phyloP scores from a whole-genome alignment of 2,888 invertebrate species.

The Callimorpha dominula region DNA sequence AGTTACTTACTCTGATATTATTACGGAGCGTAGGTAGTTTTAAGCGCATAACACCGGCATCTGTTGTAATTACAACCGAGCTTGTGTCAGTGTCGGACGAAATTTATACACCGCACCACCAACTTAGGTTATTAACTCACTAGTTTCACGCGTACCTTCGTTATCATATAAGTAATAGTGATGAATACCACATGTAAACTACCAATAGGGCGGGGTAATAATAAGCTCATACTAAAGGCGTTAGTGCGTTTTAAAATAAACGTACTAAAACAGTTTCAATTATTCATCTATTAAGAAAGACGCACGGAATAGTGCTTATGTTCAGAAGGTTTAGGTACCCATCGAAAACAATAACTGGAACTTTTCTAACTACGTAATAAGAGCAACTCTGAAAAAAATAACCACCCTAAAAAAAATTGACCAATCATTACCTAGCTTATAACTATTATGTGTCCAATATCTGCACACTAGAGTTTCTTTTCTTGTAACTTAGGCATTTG shows the following conservation, averaged over 20 bases:
- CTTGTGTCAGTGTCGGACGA: slow-evolving; percentile 57
- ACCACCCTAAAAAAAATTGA: too few relatives aligned
- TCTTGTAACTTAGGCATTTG: too few relatives aligned
- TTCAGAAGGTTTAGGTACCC: too few relatives aligned
- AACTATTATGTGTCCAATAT: too few relatives aligned
- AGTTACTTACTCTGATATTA: slow-evolving; percentile 39
- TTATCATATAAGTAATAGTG: slow-evolving; percentile 28
- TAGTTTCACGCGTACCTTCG: slow-evolving; percentile 68
- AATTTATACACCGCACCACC: slow-evolving; percentile 72
- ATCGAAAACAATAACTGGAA: too few relatives aligned
- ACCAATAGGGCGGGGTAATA: not conserved
- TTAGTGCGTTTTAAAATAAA: not conserved
- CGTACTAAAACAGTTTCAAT: too few relatives aligned
- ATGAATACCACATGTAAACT: slow-evolving; percentile 2
- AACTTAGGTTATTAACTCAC: slow-evolving; percentile 80
- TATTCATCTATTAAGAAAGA: too few relatives aligned
- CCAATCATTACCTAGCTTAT: too few relatives aligned
- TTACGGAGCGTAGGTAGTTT: slow-evolving; percentile 43
- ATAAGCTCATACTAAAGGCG: not conserved
- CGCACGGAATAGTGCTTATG: too few relatives aligned
- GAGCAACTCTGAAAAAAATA: too few relatives aligned
- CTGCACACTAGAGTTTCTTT: too few relatives aligned
- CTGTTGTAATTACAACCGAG: slow-evolving; percentile 76
- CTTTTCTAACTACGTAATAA: too few relatives aligned
- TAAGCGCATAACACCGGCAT: slow-evolving; percentile 71